A percentile compares a stretch with the other conserved stretches of the same genome.
These are phyloP conservation scores for Nylanderia fulva DNA, from an alignment of 1,140 invertebrate species.

Conservation along the genomic window DNA sequence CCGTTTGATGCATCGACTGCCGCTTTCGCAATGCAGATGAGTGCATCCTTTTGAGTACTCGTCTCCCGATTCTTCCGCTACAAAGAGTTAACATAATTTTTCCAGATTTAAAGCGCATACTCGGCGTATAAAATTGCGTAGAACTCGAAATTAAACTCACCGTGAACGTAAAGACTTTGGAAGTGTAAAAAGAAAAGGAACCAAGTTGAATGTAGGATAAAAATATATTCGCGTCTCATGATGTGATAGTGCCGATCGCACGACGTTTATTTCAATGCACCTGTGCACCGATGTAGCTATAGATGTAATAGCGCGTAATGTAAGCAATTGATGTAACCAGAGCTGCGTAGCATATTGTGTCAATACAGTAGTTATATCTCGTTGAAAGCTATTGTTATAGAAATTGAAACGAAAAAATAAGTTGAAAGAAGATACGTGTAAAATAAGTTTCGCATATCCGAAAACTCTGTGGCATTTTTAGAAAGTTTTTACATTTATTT, in stretches of 20 bases:
- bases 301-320: constrained; percentile 23
- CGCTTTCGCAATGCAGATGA: constrained; percentile 67
- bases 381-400: neutral
- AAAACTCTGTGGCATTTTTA: neutral
- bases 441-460: neutral
- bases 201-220: neutral
- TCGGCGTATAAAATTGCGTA: neutral
- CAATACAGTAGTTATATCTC: constrained; percentile 15
- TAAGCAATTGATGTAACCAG: constrained; percentile 49
- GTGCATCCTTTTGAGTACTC: constrained; percentile 65
- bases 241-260: neutral
- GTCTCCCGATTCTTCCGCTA: constrained; percentile 7
- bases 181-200: neutral
- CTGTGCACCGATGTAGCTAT: constrained; percentile 2
- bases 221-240: constrained; percentile 45
- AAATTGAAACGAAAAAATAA: neutral
- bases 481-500: neutral
- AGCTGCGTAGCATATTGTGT: constrained; percentile 33
- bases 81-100: neutral
- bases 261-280: constrained; percentile 20
- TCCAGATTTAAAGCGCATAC: neutral
- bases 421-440: neutral
- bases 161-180: neutral
- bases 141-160: constrained; percentile 24
- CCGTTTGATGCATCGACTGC: constrained; percentile 73